Evolutionary conservation across 2,797 vertebrate genomes (phyloP).

Genomic region (Margarornis squamiger): DNA sequence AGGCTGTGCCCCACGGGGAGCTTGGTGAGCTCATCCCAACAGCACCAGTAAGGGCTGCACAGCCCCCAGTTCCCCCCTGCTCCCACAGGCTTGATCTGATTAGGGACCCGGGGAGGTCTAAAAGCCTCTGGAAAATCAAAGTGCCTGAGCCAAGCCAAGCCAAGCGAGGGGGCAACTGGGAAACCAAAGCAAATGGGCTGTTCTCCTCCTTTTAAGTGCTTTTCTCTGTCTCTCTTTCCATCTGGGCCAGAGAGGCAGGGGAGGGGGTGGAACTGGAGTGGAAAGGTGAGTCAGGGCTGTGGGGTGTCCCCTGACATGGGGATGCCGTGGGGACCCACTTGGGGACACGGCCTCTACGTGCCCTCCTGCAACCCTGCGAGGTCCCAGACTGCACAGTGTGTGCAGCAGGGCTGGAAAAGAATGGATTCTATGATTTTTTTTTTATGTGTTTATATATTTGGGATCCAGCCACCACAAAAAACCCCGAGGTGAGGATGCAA

Average conservation of each 20-base stretch:
- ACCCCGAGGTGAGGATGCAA: fast-evolving
- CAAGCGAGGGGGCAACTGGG: background rate
- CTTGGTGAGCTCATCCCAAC: background rate
- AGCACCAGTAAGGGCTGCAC: background rate
- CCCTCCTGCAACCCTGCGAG: background rate
- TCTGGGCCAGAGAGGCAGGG: background rate
- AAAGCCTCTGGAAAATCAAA: constrained; percentile 70
- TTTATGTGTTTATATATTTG: fast-evolving
- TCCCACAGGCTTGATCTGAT: constrained; percentile 35
- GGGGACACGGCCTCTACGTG: fast-evolving
- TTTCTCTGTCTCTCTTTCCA: background rate
- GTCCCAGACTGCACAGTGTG: background rate
- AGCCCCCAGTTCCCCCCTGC: background rate
- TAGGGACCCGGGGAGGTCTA: constrained; percentile 34
- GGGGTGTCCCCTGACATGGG: fast-evolving
- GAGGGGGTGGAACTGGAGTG: background rate
- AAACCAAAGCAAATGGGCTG: constrained; percentile 35
- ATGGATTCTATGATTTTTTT: background rate
- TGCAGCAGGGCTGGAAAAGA: background rate
- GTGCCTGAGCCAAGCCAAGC: background rate
- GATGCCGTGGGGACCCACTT: background rate
- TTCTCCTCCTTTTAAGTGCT: constrained; percentile 15
- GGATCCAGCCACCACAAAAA: fast-evolving
- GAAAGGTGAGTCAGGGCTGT: fast-evolving
- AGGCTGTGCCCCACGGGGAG: background rate